A percentile compares a stretch with the other conserved stretches of the same genome.
Evolutionary conservation across 2,113 vertebrate genomes (phyloP).

Genomic region (Nerophis lumbriciformis): DNA sequence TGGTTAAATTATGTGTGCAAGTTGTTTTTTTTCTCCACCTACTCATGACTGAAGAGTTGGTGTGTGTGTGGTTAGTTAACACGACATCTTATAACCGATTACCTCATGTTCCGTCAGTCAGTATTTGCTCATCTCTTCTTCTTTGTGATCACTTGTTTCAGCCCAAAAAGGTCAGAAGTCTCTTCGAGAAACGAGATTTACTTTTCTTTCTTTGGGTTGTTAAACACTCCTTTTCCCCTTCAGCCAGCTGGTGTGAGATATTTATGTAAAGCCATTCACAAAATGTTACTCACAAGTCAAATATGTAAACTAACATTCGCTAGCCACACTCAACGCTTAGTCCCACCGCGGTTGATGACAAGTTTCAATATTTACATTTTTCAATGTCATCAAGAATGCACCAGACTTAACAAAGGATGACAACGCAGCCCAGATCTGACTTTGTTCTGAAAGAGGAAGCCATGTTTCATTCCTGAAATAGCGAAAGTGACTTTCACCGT

Average conservation of each 20-base stretch:
- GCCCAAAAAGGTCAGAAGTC: conserved; percentile 8
- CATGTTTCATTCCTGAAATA: conserved; percentile 59
- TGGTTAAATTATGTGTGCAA: neutral
- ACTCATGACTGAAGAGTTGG: neutral
- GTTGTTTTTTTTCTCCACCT: neutral
- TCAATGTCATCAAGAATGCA: conserved; percentile 71
- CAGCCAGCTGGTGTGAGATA: conserved; percentile 32
- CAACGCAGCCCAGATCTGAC: conserved; percentile 59
- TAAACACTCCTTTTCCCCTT: conserved; percentile 19
- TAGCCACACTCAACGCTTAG: conserved; percentile 51
- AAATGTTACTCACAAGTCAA: conserved; percentile 60
- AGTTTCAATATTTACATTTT: conserved; percentile 88
- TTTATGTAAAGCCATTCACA: conserved; percentile 62
- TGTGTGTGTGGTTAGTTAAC: neutral
- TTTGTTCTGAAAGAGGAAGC: conserved; percentile 71
- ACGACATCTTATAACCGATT: neutral
- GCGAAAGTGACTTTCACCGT: conserved; percentile 51
- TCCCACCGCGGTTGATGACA: conserved; percentile 65
- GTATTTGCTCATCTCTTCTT: neutral
- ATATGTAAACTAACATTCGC: conserved; percentile 66
- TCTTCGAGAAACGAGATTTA: conserved; percentile 14
- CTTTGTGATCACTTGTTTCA: neutral
- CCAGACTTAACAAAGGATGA: conserved; percentile 69
- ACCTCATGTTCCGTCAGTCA: neutral
- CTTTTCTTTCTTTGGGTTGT: conserved; percentile 24